phyloP scores from a whole-genome alignment of 2,113 vertebrate species.

The Mormyrus lacerda region DNA sequence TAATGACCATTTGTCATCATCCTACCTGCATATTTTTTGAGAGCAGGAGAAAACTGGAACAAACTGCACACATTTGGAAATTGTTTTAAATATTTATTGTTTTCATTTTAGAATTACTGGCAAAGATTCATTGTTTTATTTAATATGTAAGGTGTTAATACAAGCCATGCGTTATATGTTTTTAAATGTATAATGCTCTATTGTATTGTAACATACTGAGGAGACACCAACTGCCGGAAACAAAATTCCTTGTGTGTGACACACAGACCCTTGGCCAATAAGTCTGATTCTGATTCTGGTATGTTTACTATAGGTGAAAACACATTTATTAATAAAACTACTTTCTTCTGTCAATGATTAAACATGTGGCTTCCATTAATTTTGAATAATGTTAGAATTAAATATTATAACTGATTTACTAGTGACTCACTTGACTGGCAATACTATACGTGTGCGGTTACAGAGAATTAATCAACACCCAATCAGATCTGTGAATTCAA shows the following conservation, averaged over 20 bases:
- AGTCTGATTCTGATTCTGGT: neutral
- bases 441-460: neutral
- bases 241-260: no score
- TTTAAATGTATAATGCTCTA: neutral
- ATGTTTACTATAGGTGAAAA: neutral
- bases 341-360: neutral
- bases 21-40: neutral
- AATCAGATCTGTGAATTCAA: neutral
- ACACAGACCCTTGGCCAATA: no score
- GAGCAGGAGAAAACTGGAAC: neutral
- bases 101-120: neutral
- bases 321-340: neutral
- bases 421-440: neutral
- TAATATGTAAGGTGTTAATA: neutral
- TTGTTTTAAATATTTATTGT: neutral
- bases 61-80: neutral
- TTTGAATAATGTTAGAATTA: neutral
- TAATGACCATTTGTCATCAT: neutral
- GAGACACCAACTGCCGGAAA: no score
- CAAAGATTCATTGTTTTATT: neutral
- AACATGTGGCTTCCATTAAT: neutral
- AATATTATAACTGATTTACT: neutral
- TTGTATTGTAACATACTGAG: no score
- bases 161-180: neutral
- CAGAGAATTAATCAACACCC: neutral